Base-by-base conservation (phyloP, 37 sponge, comb jelly and placozoan species). In the Axinella damicornis region DNA sequence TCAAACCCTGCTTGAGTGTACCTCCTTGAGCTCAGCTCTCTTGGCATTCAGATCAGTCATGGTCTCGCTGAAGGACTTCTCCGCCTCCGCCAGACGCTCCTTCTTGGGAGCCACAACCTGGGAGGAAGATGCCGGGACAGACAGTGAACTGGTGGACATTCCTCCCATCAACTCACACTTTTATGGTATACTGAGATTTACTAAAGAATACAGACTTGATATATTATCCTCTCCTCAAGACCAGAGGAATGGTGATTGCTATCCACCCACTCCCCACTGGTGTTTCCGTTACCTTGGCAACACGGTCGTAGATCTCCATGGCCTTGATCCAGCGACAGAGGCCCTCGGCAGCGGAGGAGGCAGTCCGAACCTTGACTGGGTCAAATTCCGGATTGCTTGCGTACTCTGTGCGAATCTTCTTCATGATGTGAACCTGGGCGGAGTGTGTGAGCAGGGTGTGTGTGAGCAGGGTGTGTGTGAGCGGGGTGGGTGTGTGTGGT, bases 291-390 rank as follows among this genome's bases (percentile, higher is more conserved):
- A 92, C 93, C 83, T 98, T 98, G 25, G 99, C 99, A 21, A 98
- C 99, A 73, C 99, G 84, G 78, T 98, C 99, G 70, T 98, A 98
- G 31, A 98, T 92, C 82, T 98, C 99, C 95, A 98, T 90, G 25
- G 99, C 99, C 57, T 74, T 69, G 21, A 96, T 89, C 99, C 99
- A 98, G 33, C 83, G 81, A 69, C 99, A 98, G 58, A 98, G 77
- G 0, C 99, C 99, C 72, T 98, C 99, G n/a, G 97, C 97, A 28
- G 99, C 99, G 28, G 97, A 96, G 5, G 99, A 98, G 17, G 99
- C 97, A 66, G 93, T 98, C 21, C 84, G 57, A 27, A 98, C 97
- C 71, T 98, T 96, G 62, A 80, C 81, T 18, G 99, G 99, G 71
- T 98, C 99, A 87, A 98, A 98, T 35, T 96, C 97, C 2, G 93